Evolutionary conservation across 2,113 vertebrate species (phyloP).

Genomic region (Nansenia antarctica): DNA sequence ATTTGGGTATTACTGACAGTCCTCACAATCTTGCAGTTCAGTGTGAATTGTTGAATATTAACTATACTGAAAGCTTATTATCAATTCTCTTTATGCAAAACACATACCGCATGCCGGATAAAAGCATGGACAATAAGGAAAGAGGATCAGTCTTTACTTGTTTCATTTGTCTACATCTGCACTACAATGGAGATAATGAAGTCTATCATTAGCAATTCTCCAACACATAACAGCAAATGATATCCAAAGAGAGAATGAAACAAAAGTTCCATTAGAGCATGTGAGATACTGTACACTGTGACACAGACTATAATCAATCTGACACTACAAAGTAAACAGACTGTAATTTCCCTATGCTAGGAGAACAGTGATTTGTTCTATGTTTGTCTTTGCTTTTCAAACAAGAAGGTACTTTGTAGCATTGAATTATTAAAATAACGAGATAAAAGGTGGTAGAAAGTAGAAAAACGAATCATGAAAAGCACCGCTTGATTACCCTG

Average conservation of each 20-base stretch:
- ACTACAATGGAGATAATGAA: constrained; percentile 28
- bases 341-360: constrained; percentile 49
- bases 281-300: constrained; percentile 20
- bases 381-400: constrained; percentile 56
- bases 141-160: constrained; percentile 52
- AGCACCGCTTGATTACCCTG: background rate
- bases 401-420: constrained; percentile 42
- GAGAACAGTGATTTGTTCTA: constrained; percentile 49
- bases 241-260: constrained; percentile 34
- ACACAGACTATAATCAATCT: constrained; percentile 56
- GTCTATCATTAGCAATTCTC: constrained; percentile 57
- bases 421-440: constrained; percentile 52
- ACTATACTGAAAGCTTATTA: constrained; percentile 69
- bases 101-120: constrained; percentile 48
- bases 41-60: constrained; percentile 71
- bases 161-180: constrained; percentile 52
- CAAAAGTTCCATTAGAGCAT: constrained; percentile 38
- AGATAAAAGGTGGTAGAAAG: constrained; percentile 40
- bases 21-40: constrained; percentile 41
- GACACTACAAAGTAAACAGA: constrained; percentile 59
- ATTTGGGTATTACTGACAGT: constrained; percentile 52
- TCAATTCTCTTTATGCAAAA: constrained; percentile 67
- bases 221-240: constrained; percentile 44
- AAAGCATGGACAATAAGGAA: constrained; percentile 59
- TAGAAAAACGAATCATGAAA: constrained; percentile 2